Evolutionary conservation across 2,113 vertebrate species (phyloP).

Genomic region (Lonchura striata): DNA sequence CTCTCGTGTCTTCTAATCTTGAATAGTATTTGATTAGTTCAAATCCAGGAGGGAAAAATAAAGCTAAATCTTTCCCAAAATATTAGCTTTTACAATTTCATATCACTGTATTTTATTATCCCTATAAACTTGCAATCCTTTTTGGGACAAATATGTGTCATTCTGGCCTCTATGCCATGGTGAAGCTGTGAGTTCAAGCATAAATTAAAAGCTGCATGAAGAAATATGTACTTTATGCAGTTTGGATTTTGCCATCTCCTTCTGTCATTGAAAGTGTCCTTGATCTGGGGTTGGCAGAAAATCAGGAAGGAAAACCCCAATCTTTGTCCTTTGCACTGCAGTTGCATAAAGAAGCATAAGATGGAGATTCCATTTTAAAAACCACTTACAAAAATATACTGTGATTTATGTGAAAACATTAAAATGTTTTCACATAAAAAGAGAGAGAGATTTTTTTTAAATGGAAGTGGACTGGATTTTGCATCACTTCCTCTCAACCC

Average conservation of each 20-base stretch:
- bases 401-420: not conserved
- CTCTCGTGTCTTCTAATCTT: not conserved
- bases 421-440: not conserved
- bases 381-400: not conserved
- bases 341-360: not conserved
- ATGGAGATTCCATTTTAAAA: not conserved
- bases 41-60: not conserved
- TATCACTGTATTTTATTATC: not conserved
- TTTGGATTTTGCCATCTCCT: not conserved
- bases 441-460: not conserved
- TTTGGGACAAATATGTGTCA: not conserved
- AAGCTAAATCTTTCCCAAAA: not conserved
- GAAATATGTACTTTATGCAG: not conserved
- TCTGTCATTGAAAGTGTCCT: not conserved
- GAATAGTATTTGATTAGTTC: not conserved
- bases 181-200: not conserved
- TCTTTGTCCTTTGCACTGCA: not conserved
- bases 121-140: not conserved
- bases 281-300: not conserved
- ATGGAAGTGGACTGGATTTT: not conserved
- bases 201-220: not conserved
- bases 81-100: not conserved
- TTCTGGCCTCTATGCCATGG: not conserved
- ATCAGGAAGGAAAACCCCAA: not conserved
- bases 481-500: not conserved